These are phyloP conservation scores for Mustelus asterias DNA, from an alignment of 2,113 vertebrate species.

Conservation along the genomic window DNA sequence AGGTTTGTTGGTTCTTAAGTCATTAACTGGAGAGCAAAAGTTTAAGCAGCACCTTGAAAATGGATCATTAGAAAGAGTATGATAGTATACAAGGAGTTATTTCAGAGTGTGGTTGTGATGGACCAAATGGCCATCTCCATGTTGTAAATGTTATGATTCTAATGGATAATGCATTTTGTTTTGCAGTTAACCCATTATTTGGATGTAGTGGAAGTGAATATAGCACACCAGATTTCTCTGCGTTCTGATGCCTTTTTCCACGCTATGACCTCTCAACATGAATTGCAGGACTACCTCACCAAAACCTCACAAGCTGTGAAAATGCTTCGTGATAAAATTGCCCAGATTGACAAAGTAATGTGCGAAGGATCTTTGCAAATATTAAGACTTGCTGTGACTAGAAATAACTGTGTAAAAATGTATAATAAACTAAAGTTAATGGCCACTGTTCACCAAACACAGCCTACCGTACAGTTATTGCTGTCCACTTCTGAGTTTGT, in stretches of 20 bases:
- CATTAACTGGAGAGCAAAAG: neutral
- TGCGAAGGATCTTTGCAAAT: constrained; percentile 81
- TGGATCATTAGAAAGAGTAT: constrained; percentile 1
- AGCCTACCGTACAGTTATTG: constrained; percentile 94
- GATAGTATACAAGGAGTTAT: constrained; percentile 38
- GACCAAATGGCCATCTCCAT: neutral
- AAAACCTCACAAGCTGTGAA: constrained; percentile 85
- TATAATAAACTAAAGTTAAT: constrained; percentile 94
- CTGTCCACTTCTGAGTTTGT: constrained; percentile 92
- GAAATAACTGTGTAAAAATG: constrained; percentile 81
- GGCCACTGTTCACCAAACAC: constrained; percentile 97
- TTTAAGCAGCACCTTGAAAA: neutral
- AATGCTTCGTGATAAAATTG: constrained; percentile 77
- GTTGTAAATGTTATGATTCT: neutral
- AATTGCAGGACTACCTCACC: constrained; percentile 93
- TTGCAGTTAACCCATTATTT: constrained; percentile 92
- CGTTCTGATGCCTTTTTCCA: constrained; percentile 98
- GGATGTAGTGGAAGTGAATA: constrained; percentile 97
- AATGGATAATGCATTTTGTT: neutral
- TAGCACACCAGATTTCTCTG: constrained; percentile 94
- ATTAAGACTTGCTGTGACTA: constrained; percentile 74
- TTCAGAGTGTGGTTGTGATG: constrained; percentile 20
- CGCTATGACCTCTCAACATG: constrained; percentile 96
- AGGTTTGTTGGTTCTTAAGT: neutral
- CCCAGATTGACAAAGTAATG: constrained; percentile 81